Conservation (phyloP, 2,888 invertebrate species). For the Andricus quercusramuli region DNA sequence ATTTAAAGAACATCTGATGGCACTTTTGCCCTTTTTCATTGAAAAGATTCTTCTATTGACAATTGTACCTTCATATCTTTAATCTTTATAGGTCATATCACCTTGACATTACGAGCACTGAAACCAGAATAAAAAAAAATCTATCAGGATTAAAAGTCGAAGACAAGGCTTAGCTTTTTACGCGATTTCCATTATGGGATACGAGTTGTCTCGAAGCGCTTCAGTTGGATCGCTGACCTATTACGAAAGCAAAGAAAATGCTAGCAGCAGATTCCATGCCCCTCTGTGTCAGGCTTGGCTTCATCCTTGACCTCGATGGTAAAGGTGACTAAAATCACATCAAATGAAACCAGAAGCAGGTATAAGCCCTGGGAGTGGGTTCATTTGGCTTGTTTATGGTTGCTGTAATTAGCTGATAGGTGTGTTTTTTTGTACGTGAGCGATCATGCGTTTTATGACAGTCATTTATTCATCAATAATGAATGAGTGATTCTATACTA, state of each 20-base stretch:
- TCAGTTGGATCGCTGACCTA: slow-evolving; percentile 67
- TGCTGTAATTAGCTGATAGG: neutral
- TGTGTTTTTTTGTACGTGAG: neutral
- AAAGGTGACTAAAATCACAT: slow-evolving; percentile 65
- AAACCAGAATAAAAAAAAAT: neutral
- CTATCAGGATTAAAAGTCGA: neutral
- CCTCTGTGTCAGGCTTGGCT: slow-evolving; percentile 53
- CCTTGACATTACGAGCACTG: slow-evolving; percentile 19
- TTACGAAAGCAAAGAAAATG: slow-evolving; percentile 73
- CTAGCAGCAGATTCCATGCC: slow-evolving; percentile 61
- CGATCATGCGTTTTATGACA: neutral
- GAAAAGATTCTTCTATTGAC: neutral
- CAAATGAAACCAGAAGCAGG: neutral
- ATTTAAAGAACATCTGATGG: no score
- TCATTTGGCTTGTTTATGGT: neutral
- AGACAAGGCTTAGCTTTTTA: slow-evolving; percentile 26
- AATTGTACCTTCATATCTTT: slow-evolving; percentile 5
- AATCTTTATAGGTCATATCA: slow-evolving; percentile 16
- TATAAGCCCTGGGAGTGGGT: no score
- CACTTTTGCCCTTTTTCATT: neutral
- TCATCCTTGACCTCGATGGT: slow-evolving; percentile 73
- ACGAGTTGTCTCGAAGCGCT: slow-evolving; percentile 54
- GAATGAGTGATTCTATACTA: neutral
- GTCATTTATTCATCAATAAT: neutral
- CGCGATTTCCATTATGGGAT: slow-evolving; percentile 27